Conservation (phyloP, 2,797 vertebrate genomes). For the Lutra lutra region DNA sequence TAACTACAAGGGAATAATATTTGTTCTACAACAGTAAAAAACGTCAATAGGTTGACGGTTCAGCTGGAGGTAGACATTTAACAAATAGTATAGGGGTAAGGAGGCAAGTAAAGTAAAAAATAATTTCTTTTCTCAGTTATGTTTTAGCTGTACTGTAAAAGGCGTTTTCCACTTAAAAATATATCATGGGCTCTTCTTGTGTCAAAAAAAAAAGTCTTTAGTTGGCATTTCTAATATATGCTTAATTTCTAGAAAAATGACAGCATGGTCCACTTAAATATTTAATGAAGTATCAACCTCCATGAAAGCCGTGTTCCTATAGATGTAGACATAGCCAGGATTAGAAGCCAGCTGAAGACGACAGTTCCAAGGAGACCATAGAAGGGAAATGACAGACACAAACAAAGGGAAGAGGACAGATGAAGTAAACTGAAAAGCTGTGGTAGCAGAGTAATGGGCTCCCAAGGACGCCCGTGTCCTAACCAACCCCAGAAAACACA, state of each 20-base stretch:
- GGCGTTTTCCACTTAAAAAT: slow-evolving; percentile 5
- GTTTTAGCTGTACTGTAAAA: background rate
- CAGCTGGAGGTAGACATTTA: background rate
- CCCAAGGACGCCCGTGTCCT: background rate
- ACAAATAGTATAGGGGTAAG: background rate
- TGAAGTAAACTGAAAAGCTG: background rate
- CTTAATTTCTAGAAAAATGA: slow-evolving; percentile 32
- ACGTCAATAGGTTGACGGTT: background rate
- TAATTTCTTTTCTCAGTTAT: background rate
- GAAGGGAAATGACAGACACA: background rate
- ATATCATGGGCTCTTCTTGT: background rate
- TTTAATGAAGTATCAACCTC: slow-evolving; percentile 2
- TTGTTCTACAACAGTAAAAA: background rate
- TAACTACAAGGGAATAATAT: background rate
- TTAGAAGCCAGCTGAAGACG: background rate
- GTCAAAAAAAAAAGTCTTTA: background rate
- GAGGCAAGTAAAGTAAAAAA: background rate
- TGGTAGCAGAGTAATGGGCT: background rate
- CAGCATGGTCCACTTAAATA: background rate
- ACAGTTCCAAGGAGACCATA: background rate
- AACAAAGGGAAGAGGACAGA: background rate
- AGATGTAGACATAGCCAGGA: background rate
- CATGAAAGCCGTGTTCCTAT: background rate
- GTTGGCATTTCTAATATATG: background rate
- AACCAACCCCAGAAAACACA: background rate